Evolutionary conservation across 1,140 invertebrate species (phyloP), one percentile per base, ranked within the genome.

Genomic region (Thaumatotibia leucotreta): DNA sequence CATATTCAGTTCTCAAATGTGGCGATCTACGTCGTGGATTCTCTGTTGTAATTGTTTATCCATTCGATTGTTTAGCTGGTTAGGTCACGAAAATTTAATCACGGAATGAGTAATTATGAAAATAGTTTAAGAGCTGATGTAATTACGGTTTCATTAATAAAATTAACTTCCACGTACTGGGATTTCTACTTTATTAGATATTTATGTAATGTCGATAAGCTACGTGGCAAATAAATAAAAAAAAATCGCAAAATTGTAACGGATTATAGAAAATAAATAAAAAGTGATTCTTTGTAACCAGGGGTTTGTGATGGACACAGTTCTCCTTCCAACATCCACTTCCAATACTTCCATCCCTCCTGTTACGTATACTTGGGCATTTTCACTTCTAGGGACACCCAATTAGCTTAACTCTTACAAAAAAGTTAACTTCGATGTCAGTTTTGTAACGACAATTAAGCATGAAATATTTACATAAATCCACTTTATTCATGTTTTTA

Each of bases 221-320:
- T 75, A 81, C 75, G 82, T 88, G 84, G 81, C 81, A 82, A 82
- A 79, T 67, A 86, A 88, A 80, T 71, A 54, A 68, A 80, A 89
- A 88, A 88, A 90, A 90, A 88, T 85, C 80, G 85, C 80, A 88
- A 88, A 90, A 90, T 83, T 89, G 85, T 90, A 86, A 88, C 75
- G 73, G 75, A 87, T 82, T 70, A 84, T 86, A 89, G 84, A 90
- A 90, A 86, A 86, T 76, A 77, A 90, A 88, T 84, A 90, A 88
- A 90, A 89, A 84, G 79, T 86, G 83, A 80, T 80, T 88, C 84
- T 90, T 88, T 88, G 78, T 88, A 90, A 81, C 64, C 68, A 72
- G 75, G 76, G 68, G 76, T 85, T 87, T 87, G 39, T 77, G 68
- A 83, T 32, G 33, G 52, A 49, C 11, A 66, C 72, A 1, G 0